A percentile compares a stretch with the other conserved stretches of the same genome.
Conservation (phyloP, 2,888 invertebrate genomes). For the Macrosoma leucophasiata region DNA sequence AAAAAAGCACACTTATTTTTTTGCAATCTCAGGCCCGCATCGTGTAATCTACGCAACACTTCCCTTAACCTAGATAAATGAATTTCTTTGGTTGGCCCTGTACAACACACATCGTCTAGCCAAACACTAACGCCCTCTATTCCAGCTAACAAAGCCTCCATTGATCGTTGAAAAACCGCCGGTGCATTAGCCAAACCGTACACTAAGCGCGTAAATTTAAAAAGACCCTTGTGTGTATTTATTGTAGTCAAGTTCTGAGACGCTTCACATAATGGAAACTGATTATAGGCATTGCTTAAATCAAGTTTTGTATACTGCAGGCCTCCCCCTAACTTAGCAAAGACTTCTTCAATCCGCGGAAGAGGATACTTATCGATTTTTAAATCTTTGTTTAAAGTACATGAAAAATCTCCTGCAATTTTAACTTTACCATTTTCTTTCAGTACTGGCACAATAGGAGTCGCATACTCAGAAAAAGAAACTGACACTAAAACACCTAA, state of each 20-base stretch:
- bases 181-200: conserved; percentile 21
- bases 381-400: conserved; percentile 22
- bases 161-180: conserved; percentile 20
- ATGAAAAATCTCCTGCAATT: conserved; percentile 22
- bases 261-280: conserved; percentile 12
- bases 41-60: conserved; percentile 6
- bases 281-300: conserved; percentile 20
- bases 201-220: conserved; percentile 20
- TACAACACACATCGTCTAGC: conserved; percentile 18
- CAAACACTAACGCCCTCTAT: conserved; percentile 19
- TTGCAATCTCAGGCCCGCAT: conserved; percentile 10
- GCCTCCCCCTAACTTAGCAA: conserved; percentile 11
- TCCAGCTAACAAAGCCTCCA: conserved; percentile 17
- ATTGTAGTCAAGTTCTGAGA: conserved; percentile 20
- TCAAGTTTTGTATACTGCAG: conserved; percentile 18
- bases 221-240: conserved; percentile 19
- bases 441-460: conserved; percentile 21
- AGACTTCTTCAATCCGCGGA: conserved; percentile 4
- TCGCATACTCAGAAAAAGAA: conserved; percentile 18
- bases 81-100: conserved; percentile 10
- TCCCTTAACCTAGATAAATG: conserved; percentile 9
- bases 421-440: conserved; percentile 17
- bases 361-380: conserved; percentile 2
- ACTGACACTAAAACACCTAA: conserved; percentile 15
- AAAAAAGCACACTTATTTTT: conserved; percentile 15